Percentiles rank a stretch among this genome's conserved stretches.
Conservation (phyloP, 2,888 invertebrate genomes). For the Trachelus iudaicus region DNA sequence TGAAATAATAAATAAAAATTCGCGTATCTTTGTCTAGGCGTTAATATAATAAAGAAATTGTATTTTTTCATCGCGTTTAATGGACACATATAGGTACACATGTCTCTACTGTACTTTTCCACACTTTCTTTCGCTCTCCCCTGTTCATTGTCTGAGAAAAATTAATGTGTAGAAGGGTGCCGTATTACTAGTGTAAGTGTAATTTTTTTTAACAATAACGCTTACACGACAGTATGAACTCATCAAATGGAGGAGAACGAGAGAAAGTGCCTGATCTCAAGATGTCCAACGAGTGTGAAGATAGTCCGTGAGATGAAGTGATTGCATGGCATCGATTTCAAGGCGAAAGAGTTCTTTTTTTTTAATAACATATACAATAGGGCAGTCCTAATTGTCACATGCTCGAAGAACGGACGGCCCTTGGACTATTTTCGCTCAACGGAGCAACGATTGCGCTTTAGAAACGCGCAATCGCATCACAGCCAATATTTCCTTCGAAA, state of each 20-base stretch:
- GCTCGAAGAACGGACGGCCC: neutral
- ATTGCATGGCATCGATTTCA: neutral
- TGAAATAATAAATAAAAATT: constrained; percentile 24
- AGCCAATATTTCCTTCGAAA: neutral
- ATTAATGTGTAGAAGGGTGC: neutral
- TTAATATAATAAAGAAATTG: constrained; percentile 13
- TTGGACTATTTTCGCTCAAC: neutral
- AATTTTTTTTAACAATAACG: neutral
- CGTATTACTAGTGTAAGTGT: neutral
- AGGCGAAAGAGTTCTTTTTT: neutral
- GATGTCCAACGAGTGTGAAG: neutral
- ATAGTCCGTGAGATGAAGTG: neutral
- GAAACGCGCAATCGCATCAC: neutral
- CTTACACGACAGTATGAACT: neutral
- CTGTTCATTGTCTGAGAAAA: neutral
- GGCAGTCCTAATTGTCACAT: neutral
- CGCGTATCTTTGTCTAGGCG: constrained; percentile 18
- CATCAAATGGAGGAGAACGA: neutral
- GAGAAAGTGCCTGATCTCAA: neutral
- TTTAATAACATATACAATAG: neutral
- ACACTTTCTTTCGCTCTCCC: neutral
- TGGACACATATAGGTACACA: neutral
- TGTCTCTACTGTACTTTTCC: neutral
- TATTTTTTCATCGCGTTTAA: constrained; percentile 3
- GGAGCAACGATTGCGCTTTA: neutral